phyloP scores from a whole-genome alignment of 2,113 vertebrate species.

The Cyrtonyx montezumae region DNA sequence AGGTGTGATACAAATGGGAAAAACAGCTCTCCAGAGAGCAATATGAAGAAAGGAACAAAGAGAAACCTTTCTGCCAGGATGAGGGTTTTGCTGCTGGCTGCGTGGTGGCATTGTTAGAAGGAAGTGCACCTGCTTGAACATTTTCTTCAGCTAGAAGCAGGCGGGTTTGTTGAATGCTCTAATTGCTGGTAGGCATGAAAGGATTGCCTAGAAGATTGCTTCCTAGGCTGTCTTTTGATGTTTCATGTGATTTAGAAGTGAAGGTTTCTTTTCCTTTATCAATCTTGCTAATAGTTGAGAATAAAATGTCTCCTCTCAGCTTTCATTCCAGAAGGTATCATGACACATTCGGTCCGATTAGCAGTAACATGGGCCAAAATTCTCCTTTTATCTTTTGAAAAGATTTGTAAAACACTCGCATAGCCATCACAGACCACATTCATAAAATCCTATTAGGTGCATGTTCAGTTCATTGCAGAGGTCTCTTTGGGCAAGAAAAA shows the following conservation, averaged over 20 bases:
- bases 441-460: background rate
- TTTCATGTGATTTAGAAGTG: background rate
- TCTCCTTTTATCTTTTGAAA: constrained; percentile 52
- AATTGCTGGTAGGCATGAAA: constrained; percentile 68
- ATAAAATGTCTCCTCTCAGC: constrained; percentile 36
- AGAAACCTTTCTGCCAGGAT: background rate
- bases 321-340: constrained; percentile 51
- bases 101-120: background rate
- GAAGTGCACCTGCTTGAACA: background rate
- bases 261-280: constrained; percentile 58
- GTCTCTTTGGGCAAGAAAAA: background rate
- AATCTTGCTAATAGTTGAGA: constrained; percentile 54
- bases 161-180: constrained; percentile 39
- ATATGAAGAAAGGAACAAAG: background rate
- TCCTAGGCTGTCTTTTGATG: constrained; percentile 61
- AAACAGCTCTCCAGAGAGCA: constrained; percentile 4
- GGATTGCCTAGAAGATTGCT: constrained; percentile 61
- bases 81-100: constrained; percentile 6
- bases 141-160: constrained; percentile 12
- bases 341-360: constrained; percentile 14
- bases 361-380: constrained; percentile 26
- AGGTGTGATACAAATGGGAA: background rate
- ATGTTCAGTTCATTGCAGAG: background rate
- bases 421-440: constrained; percentile 6
- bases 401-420: constrained; percentile 25